Base-by-base conservation (phyloP, 2,113 vertebrate genomes). In the Eleginops maclovinus region DNA sequence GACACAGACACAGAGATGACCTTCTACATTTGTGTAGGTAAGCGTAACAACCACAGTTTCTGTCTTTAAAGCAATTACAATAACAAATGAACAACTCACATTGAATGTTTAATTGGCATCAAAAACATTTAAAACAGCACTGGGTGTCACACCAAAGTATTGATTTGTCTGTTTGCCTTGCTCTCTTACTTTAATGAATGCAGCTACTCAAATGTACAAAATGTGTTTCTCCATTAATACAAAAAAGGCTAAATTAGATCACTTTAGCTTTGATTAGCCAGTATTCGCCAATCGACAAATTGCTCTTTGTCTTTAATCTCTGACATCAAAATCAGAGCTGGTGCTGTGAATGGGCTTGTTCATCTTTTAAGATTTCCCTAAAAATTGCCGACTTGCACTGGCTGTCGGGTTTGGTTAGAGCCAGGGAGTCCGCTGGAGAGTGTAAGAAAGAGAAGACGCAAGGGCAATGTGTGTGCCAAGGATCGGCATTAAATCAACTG, bases 401-500 rank as follows among this genome's bases (percentile, higher is more conserved):
- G 9, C 43, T 50, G 53, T 41, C 22, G 65, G 50, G 15, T 22
- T 61, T 13, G 11, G 5, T 36, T 67, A 61, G 16, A 58, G 66
- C 61, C 54, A 50, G 17, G 4, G 41, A 54, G 8, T 65, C n/a
- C 6, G 61, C 47, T n/a, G 59, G 22, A 13, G 49, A 36, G 15
- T 46, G 62, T 46, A 43, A 56, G n/a, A 70, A 58, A 65, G 26
- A 77, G 53, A 41, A 58, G 74, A 61, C 61, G 17, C 41, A 54
- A 75, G 36, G 1, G 15, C 16, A 46, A 41, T 28, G n/a, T 14
- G n/a, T 61, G 51, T 49, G 67, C 62, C 66, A 75, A 69, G 24
- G 24, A 65, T 17, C 51, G 28, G 24, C 54, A 62, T 65, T 68
- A 62, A 79, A 68, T 76, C 26, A 76, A 17, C 51, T 72, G 44